phyloP scores from a whole-genome alignment of 2,888 invertebrate species.

The Pachymerium ferrugineum region DNA sequence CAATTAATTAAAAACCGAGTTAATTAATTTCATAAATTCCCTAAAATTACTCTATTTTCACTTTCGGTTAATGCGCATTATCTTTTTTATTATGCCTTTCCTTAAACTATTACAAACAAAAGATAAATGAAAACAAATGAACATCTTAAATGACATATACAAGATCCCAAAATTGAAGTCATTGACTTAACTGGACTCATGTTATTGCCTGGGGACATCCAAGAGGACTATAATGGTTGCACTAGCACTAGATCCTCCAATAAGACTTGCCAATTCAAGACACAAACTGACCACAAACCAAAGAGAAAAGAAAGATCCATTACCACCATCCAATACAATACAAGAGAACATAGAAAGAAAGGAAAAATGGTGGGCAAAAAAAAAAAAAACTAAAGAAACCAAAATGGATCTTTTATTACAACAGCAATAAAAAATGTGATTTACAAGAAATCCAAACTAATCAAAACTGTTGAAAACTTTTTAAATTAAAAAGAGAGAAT shows the following conservation, averaged over 20 bases:
- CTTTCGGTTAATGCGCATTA: too few species aligned
- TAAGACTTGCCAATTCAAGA: neutral
- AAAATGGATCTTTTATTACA: neutral
- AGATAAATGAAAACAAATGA: neutral
- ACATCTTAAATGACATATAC: neutral
- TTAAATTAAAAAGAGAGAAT: too few species aligned
- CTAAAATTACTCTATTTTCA: too few species aligned
- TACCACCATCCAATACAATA: conserved; percentile 14
- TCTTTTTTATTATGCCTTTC: too few species aligned
- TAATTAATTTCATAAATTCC: too few species aligned
- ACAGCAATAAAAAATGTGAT: neutral
- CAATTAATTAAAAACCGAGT: too few species aligned
- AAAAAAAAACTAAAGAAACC: too few species aligned
- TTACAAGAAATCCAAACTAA: neutral
- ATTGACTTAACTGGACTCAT: neutral
- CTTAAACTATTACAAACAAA: neutral
- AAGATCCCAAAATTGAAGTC: neutral
- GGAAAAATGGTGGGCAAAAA: neutral
- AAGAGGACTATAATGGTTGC: conserved; percentile 5
- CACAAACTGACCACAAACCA: conserved; percentile 14
- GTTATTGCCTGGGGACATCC: conserved; percentile 6
- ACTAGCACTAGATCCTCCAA: neutral
- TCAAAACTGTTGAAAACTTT: neutral
- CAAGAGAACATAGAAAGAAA: neutral
- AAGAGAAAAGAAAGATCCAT: conserved; percentile 11